These are phyloP conservation scores for Noctilio leporinus DNA, from an alignment of 2,113 vertebrate genomes.

Conservation along the genomic window DNA sequence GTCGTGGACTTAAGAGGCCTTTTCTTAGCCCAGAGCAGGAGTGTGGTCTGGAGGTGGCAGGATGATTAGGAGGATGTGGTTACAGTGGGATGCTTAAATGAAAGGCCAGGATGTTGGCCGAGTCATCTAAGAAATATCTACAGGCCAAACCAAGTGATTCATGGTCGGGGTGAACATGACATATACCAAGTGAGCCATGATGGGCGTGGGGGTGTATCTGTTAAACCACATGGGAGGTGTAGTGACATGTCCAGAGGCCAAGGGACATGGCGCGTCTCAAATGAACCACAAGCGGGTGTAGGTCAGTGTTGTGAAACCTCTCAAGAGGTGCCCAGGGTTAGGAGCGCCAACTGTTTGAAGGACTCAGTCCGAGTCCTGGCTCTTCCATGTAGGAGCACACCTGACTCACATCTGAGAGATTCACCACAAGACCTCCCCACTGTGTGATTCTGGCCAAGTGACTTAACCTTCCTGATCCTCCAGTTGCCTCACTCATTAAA, in stretches of 20 bases:
- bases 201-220: background rate
- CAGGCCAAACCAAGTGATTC: background rate
- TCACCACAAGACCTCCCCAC: background rate
- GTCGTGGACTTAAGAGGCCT: background rate
- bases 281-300: rapidly evolving
- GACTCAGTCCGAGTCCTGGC: background rate
- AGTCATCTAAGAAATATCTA: background rate
- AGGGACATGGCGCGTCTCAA: background rate
- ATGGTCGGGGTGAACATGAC: background rate
- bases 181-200: background rate
- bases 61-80: background rate
- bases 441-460: background rate
- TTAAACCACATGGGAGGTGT: background rate
- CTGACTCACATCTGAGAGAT: background rate
- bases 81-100: background rate
- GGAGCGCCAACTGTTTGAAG: background rate
- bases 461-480: background rate
- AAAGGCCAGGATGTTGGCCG: background rate
- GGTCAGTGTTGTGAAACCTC: background rate
- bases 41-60: background rate
- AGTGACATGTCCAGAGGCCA: background rate
- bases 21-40: background rate
- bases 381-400: background rate
- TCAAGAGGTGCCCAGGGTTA: rapidly evolving
- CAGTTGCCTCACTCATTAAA: background rate